Percentiles rank a stretch among this genome's conserved stretches.
Evolutionary conservation across 2,797 vertebrate species (phyloP).

Genomic region (Aotus griseimembra): DNA sequence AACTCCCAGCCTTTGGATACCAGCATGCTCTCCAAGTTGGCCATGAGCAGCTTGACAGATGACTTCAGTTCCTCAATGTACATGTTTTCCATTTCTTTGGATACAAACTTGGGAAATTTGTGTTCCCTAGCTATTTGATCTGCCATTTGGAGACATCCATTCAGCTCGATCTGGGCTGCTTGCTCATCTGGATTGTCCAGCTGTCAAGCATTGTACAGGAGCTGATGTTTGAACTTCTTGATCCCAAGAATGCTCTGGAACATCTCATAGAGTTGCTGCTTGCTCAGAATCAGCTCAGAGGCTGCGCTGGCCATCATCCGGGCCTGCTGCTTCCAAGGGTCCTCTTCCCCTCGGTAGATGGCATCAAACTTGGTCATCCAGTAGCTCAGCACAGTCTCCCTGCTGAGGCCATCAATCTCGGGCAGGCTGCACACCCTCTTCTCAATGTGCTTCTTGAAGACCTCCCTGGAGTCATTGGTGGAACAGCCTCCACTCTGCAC

Average conservation of each 20-base stretch:
- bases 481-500: constrained; percentile 98
- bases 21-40: constrained; percentile 98
- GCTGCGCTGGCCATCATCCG: constrained; percentile 95
- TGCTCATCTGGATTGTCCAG: constrained; percentile 98
- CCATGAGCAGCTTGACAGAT: constrained; percentile 98
- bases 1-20: constrained; percentile 99
- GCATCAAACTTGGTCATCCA: constrained; percentile 99
- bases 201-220: constrained; percentile 98
- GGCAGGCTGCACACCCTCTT: constrained; percentile 96
- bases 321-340: constrained; percentile 96
- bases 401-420: constrained; percentile 97
- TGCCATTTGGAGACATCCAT: constrained; percentile 99
- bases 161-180: constrained; percentile 98
- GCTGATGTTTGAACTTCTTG: constrained; percentile 98
- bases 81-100: constrained; percentile 99
- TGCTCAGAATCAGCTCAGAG: constrained; percentile 98
- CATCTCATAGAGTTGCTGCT: constrained; percentile 98
- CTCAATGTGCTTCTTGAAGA: constrained; percentile 99
- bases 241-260: constrained; percentile 97
- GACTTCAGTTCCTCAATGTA: constrained; percentile 97
- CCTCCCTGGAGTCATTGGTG: constrained; percentile 94
- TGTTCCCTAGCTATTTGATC: constrained; percentile 97
- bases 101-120: constrained; percentile 95
- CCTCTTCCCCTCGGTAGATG: constrained; percentile 97
- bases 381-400: constrained; percentile 97